phyloP scores from a whole-genome alignment of 2,888 invertebrate genomes.

The Dysmachus trigonus region DNA sequence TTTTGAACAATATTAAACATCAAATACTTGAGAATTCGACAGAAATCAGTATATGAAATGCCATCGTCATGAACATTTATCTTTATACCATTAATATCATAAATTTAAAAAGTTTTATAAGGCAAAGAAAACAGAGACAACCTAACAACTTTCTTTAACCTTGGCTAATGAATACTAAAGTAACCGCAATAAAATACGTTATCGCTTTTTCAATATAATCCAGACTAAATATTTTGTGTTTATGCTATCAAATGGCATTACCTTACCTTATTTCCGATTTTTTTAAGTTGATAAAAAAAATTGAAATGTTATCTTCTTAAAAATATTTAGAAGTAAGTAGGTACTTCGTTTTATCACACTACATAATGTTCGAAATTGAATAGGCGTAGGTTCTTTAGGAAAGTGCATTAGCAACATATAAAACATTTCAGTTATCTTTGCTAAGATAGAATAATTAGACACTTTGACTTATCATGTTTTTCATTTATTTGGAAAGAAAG shows the following conservation, averaged over 20 bases:
- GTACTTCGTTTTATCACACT: neutral
- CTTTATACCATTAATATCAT: neutral
- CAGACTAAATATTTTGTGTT: neutral
- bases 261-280: neutral
- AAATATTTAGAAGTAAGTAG: neutral
- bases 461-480: neutral
- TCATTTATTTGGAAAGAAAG: neutral
- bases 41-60: neutral
- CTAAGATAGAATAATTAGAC: neutral
- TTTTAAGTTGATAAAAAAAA: neutral
- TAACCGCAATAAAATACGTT: neutral
- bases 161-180: neutral
- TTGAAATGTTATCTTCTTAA: neutral
- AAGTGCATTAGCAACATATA: neutral
- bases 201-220: neutral
- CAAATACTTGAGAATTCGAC: neutral
- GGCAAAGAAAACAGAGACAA: neutral
- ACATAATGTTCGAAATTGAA: neutral
- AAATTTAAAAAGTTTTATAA: neutral
- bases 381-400: neutral
- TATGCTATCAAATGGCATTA: neutral
- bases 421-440: neutral
- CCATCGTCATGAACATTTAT: neutral
- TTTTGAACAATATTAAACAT: too few species aligned
- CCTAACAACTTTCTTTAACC: neutral